A percentile compares a stretch with the other conserved stretches of the same genome.
These are phyloP conservation scores for Tetheella fluctuosa DNA, from an alignment of 2,888 invertebrate species.

Conservation along the genomic window DNA sequence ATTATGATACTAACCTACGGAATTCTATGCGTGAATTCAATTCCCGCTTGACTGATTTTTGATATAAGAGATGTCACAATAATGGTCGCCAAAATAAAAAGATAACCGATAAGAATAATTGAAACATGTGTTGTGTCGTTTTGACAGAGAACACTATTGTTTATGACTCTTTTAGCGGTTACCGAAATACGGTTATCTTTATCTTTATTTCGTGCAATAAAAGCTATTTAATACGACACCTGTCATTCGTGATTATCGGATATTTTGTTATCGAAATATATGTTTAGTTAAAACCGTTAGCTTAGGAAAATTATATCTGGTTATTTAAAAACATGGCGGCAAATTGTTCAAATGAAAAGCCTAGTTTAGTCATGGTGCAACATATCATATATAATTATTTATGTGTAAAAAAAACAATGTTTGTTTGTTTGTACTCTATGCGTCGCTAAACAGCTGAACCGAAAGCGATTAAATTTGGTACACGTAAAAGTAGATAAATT, in stretches of 20 bases:
- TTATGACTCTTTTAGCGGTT: constrained; percentile 55
- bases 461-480: too few species aligned
- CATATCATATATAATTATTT: too few species aligned
- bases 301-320: background rate
- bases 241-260: constrained; percentile 56
- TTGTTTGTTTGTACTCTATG: too few species aligned
- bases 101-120: constrained; percentile 75
- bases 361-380: too few species aligned
- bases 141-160: constrained; percentile 49
- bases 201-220: constrained; percentile 61
- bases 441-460: too few species aligned
- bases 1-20: background rate
- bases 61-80: constrained; percentile 36
- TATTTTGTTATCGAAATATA: constrained; percentile 29
- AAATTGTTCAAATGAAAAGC: constrained; percentile 28
- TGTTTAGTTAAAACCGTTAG: background rate
- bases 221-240: constrained; percentile 72
- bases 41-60: constrained; percentile 15
- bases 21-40: background rate
- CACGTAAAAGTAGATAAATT: too few species aligned
- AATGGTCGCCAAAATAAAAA: constrained; percentile 46
- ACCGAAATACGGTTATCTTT: constrained; percentile 41
- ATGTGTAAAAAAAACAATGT: too few species aligned
- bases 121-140: constrained; percentile 74
- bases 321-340: constrained; percentile 17